Evolutionary conservation across 1,140 invertebrate species (phyloP), one percentile per base, ranked within the genome.

Genomic region (Dolichoris vasculosae): DNA sequence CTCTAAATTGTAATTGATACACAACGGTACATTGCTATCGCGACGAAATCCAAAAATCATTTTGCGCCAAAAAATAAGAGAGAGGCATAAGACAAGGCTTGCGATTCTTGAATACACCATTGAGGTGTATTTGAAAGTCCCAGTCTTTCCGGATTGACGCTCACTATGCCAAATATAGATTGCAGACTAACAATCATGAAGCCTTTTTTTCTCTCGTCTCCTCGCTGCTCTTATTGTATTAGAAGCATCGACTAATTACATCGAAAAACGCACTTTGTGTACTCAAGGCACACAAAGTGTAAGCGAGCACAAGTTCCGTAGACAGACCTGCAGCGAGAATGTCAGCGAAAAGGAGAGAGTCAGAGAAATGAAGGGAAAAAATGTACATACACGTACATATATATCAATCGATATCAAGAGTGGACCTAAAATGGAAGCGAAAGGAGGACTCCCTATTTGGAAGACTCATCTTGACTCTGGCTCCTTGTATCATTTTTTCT

Each of bases 111-210:
- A 2, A 9, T 38, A 2, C 4, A 35, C 67, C 67, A 51, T 51
- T 51, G 43, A 82, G 79, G 46, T 73, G 80, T 67, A 82, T 59
- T 55, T 51, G 67, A 73, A 83, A 83, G 73, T 73, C 79, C 48
- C 73, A 73, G 40, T 48, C 77, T n/a, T 82, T 38, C 71, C 77
- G 82, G 81, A 88, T 87, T 88, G 87, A 87, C 83, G 86, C 86
- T 86, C 69, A 51, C 79, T 88, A 85, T 67, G 87, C 89, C 88
- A 89, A 89, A 89, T 89, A 89, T 89, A 89, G 89, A 88, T 86
- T 73, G 86, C 13, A 69, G 63, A 35, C 83, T 88, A 89, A 89
- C 86, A 87, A 88, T 89, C 89, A 87, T 86, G 43, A 38, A 67
- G 75, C 43, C 30, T 35, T 35, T 17, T 17, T 17, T 17, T 17